phyloP scores from a whole-genome alignment of 1,140 invertebrate genomes.

The Tachypleus tridentatus region DNA sequence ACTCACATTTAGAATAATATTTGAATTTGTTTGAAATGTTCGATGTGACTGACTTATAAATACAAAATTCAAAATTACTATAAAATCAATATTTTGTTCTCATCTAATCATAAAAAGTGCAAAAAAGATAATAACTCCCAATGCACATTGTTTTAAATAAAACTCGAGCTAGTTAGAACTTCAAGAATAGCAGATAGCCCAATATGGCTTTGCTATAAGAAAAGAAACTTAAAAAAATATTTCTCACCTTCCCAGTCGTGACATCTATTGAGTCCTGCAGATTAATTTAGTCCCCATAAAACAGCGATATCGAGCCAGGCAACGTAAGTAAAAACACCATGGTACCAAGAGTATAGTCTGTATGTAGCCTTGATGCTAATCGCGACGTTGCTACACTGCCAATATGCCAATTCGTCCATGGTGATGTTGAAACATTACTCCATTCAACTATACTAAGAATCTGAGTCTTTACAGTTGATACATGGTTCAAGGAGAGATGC shows the following conservation, averaged over 20 bases:
- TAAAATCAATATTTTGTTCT: no score
- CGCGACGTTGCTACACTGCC: slow-evolving; percentile 46
- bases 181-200: no score
- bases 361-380: slow-evolving; percentile 34
- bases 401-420: slow-evolving; percentile 51
- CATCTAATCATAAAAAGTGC: no score
- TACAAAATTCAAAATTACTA: no score
- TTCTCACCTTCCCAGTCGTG: slow-evolving; percentile 21
- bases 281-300: slow-evolving; percentile 68
- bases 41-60: no score
- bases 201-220: no score
- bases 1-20: no score
- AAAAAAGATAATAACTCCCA: no score
- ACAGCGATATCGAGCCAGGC: slow-evolving; percentile 63
- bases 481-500: slow-evolving; percentile 31
- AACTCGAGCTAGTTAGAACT: no score
- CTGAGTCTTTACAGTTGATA: slow-evolving; percentile 10
- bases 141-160: no score
- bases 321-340: slow-evolving; percentile 55
- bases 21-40: no score
- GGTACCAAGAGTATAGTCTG: slow-evolving; percentile 47
- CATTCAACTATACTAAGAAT: neutral
- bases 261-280: slow-evolving; percentile 19
- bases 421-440: neutral
- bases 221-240: no score